Percentiles rank a stretch among this genome's conserved stretches.
Conservation (phyloP, 2,797 vertebrate species). For the Artibeus lituratus region DNA sequence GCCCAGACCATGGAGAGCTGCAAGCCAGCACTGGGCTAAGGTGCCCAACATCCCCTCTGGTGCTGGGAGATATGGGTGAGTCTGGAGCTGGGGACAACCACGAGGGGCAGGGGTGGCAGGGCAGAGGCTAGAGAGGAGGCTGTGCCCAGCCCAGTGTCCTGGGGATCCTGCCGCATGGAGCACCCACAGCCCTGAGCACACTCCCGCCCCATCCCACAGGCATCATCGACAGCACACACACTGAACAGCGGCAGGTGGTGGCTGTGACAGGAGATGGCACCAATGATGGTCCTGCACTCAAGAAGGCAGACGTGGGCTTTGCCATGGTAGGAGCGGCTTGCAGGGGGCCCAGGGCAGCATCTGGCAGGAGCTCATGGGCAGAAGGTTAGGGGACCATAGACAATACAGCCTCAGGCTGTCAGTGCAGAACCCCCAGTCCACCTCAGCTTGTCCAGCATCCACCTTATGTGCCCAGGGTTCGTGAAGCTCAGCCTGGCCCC, state of each 20-base stretch:
- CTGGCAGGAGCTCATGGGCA: not conserved
- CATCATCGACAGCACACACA: slow-evolving; percentile 97
- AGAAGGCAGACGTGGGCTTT: slow-evolving; percentile 98
- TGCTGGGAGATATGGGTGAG: not conserved
- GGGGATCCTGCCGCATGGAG: accelerated
- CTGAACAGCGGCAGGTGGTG: slow-evolving; percentile 96
- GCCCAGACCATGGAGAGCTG: not conserved
- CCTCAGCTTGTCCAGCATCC: not conserved
- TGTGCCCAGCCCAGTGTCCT: not conserved
- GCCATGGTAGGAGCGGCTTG: slow-evolving; percentile 90
- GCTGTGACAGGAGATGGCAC: slow-evolving; percentile 98
- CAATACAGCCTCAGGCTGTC: not conserved
- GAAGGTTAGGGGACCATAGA: accelerated
- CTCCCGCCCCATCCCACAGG: slow-evolving; percentile 79
- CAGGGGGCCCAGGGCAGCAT: accelerated
- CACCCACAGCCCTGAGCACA: not conserved
- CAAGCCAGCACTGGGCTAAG: not conserved
- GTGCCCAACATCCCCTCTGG: not conserved
- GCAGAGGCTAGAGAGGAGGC: not conserved
- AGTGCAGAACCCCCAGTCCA: not conserved
- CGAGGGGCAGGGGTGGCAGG: accelerated
- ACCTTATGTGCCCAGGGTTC: not conserved
- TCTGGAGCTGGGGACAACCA: not conserved
- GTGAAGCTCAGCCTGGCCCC: not conserved
- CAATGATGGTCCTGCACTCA: slow-evolving; percentile 97